phyloP scores from a whole-genome alignment of 1,140 invertebrate species.

The Papilio polytes region DNA sequence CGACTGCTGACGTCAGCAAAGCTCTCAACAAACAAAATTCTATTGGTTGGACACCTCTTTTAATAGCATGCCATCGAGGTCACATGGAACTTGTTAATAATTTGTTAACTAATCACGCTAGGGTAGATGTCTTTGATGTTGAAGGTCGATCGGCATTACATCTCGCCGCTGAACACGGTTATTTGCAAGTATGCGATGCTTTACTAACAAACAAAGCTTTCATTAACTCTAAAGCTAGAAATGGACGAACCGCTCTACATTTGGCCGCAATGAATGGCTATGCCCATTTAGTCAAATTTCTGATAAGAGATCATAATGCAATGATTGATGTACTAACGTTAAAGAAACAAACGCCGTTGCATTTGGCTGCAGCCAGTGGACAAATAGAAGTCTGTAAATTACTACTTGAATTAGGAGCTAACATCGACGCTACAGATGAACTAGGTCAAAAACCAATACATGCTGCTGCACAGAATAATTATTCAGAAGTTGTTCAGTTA shows the following conservation, averaged over 20 bases:
- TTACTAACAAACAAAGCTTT: conserved; percentile 98
- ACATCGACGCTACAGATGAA: conserved; percentile 98
- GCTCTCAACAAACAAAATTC: conserved; percentile 96
- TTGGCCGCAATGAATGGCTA: conserved; percentile 98
- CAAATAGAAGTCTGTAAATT: conserved; percentile 97
- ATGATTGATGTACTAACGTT: conserved; percentile 97
- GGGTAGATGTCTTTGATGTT: conserved; percentile 99
- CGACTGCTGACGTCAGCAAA: conserved; percentile 93
- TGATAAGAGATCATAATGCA: conserved; percentile 97
- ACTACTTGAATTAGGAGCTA: conserved; percentile 97
- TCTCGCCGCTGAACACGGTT: conserved; percentile 97
- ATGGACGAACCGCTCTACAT: conserved; percentile 93
- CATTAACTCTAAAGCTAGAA: conserved; percentile 97
- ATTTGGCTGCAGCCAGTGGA: conserved; percentile 95
- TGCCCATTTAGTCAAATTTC: conserved; percentile 93
- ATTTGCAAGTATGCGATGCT: conserved; percentile 96
- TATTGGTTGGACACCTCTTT: conserved; percentile 97
- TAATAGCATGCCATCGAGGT: conserved; percentile 94
- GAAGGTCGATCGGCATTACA: conserved; percentile 98
- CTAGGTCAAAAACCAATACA: conserved; percentile 95
- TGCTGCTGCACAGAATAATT: conserved; percentile 98
- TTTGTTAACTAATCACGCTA: conserved; percentile 94
- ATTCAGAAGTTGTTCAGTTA: conserved; percentile 98
- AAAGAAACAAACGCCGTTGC: conserved; percentile 94
- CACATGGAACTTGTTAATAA: conserved; percentile 94